Base-by-base conservation (phyloP, 1,140 invertebrate genomes). In the Papilio polytes region DNA sequence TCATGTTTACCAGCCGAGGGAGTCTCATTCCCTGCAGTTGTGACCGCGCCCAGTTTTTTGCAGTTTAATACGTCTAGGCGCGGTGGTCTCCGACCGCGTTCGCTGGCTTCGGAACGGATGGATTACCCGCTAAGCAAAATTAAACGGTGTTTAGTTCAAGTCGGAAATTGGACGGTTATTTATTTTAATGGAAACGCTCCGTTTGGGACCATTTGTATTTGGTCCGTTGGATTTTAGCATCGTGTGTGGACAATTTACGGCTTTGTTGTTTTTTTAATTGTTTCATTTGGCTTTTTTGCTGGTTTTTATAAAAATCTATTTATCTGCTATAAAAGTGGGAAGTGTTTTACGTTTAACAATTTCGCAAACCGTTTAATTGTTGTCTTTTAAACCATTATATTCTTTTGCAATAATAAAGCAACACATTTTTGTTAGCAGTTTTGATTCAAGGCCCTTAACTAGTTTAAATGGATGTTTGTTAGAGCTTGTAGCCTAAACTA, bases 41-140 rank as follows among this genome's bases (percentile, higher is more conserved):
- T 22, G 77, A 44, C 56, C 77, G 56, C 77, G 44, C 77, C 77
- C 53, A 53, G 51, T 59, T 78, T 78, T 78, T 78, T 66, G 77
- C 77, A 36, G 46, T 44, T 46, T 78, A n/a, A 66, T 63, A 63
- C 46, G 73, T 20, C 41, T 78, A 59, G 77, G 77, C 36, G 36
- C 36, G 77, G 77, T 78, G 77, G 41, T 8, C 44, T 51, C n/a
- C 36, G 31, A 78, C 77, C 77, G 36, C 77, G 77, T 59, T 59
- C 18, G 31, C 36, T 56, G 22, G 26, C 22, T 78, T 74, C 44
- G 56, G 36, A 78, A 63, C 36, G 56, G 66, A 78, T 78, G 56
- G 77, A 78, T 78, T 78, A 63, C 77, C 77, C 77, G 20, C 77
- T 78, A 78, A 78, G 77, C 77, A 63, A 78, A 78, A 78, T 78